These are phyloP conservation scores for Phylloscopus trochilus DNA, from an alignment of 2,113 vertebrate genomes.

Conservation along the genomic window DNA sequence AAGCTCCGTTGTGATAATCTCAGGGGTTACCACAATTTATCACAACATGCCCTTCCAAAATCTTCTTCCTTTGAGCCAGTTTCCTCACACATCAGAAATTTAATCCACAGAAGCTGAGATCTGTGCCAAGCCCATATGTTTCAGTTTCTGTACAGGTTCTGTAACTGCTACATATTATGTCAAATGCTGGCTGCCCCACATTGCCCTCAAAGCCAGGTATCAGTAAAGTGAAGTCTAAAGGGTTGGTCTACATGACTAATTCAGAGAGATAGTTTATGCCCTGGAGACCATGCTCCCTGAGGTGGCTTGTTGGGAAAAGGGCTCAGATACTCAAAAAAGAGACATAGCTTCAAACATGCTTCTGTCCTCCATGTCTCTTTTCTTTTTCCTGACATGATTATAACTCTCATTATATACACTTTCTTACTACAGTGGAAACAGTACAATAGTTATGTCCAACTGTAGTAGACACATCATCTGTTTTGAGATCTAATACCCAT, in stretches of 20 bases:
- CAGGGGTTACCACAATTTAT: no score
- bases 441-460: not conserved
- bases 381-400: not conserved
- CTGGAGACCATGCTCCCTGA: not conserved
- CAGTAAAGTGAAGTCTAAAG: not conserved
- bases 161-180: not conserved
- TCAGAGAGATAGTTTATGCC: not conserved
- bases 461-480: not conserved
- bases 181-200: not conserved
- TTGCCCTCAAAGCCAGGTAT: not conserved
- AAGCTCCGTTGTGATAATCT: no score
- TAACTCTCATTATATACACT: not conserved
- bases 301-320: not conserved
- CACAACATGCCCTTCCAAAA: not conserved
- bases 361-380: not conserved
- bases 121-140: not conserved
- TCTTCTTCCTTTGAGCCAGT: not conserved
- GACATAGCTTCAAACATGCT: not conserved
- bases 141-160: not conserved
- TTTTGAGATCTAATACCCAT: not conserved
- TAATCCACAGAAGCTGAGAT: not conserved
- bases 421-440: not conserved
- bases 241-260: not conserved
- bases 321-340: not conserved
- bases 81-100: not conserved